Base-by-base conservation (phyloP, 2,888 invertebrate species). In the Calameuta filiformis region DNA sequence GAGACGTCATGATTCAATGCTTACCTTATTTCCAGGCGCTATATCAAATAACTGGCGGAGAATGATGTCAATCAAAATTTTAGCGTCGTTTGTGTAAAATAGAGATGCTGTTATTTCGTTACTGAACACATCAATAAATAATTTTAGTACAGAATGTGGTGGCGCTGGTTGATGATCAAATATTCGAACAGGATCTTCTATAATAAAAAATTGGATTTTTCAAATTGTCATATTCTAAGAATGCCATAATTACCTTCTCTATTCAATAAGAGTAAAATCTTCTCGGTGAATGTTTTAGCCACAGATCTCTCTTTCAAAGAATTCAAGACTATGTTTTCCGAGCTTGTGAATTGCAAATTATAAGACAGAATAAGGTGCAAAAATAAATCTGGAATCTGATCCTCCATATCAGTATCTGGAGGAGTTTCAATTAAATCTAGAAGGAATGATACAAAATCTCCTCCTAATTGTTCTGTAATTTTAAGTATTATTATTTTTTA, bases 61-160 rank as follows among this genome's bases (percentile, higher is more conserved):
- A 77, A 98, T 95, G 88, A 99, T 98, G 90, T 98, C 99, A 81
- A 98, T 96, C 79, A 98, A 94, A 73, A 98, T 98, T 92, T 97
- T 97, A 71, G 97, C 95, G 90, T 99, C 99, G 89, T 98, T 99
- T 0, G 98, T 97, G 92, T 99, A 99, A 92, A 98, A 97, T 82
- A 98, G 94, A 83, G 95, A 94, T 0, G 98, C 96, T 1, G 98
- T 97, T 82, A 94, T 94, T 83, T 94, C 94, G 84, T 94, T 94
- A 81, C 95, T 95, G 91, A 98, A 98, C 83, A 98, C 92, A 91
- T 99, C 98, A 73, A 95, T 95, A 84, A 97, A 95, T 85, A 99
- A 93, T 92, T 98, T 98, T 75, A 98, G 92, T 12, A 98, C 95
- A 0, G 98, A 96, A 92, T 98, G 97, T 76, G 95, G 94, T 1